These are phyloP conservation scores for Acleris holmiana DNA, from an alignment of 2,888 invertebrate species.

Conservation along the genomic window DNA sequence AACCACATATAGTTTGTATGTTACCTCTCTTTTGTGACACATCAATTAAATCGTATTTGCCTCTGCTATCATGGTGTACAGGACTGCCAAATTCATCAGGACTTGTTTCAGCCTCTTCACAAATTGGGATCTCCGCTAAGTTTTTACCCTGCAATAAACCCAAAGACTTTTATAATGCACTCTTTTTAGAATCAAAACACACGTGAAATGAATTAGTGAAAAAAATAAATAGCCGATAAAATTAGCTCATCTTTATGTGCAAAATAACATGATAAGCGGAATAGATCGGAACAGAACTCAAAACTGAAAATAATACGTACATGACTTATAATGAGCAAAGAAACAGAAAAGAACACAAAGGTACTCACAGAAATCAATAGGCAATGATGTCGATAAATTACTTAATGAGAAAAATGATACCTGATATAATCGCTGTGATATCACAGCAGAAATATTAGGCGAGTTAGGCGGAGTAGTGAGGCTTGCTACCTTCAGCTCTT, in stretches of 20 bases:
- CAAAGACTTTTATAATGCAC: not conserved
- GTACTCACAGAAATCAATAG: conserved; percentile 79
- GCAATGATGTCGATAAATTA: conserved; percentile 64
- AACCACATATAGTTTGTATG: conserved; percentile 9
- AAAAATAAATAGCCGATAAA: conserved; percentile 29
- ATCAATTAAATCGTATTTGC: conserved; percentile 78
- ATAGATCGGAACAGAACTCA: conserved; percentile 36
- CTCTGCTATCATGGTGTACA: conserved; percentile 65
- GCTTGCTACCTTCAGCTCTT: conserved; percentile 73
- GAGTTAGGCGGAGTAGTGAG: conserved; percentile 89
- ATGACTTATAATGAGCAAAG: conserved; percentile 40
- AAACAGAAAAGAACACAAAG: conserved; percentile 63
- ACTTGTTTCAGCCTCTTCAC: conserved; percentile 86
- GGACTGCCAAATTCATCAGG: conserved; percentile 85
- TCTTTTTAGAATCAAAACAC: not conserved
- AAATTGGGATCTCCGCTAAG: conserved; percentile 86
- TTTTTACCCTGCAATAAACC: conserved; percentile 77
- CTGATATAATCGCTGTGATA: conserved; percentile 85
- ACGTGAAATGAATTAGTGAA: conserved; percentile 32
- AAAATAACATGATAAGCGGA: conserved; percentile 38
- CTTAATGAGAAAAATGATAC: conserved; percentile 65
- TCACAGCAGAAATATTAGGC: conserved; percentile 87
- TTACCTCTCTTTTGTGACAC: conserved; percentile 86
- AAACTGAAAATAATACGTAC: conserved; percentile 27
- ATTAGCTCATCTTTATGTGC: conserved; percentile 41